Percentiles rank a stretch among this genome's conserved stretches.
Conservation (phyloP, 2,797 vertebrate species). For the Oophaga sylvatica region DNA sequence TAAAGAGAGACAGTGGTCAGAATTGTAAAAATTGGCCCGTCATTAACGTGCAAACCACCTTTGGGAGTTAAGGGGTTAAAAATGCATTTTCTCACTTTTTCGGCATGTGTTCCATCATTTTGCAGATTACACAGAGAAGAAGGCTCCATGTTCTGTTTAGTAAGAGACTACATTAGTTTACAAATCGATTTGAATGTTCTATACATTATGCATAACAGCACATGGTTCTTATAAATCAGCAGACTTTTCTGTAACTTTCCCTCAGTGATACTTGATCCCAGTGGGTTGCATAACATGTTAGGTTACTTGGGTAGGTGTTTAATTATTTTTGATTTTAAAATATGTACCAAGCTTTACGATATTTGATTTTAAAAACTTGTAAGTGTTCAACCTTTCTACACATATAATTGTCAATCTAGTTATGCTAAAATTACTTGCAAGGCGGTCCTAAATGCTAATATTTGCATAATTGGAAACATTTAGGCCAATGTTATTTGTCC, state of each 20-base stretch:
- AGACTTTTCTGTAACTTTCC: conserved; percentile 4
- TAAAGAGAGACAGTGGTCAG: too few species aligned
- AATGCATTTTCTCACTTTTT: neutral
- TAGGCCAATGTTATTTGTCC: conserved; percentile 49
- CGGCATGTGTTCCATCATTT: conserved; percentile 9
- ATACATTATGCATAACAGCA: conserved; percentile 50
- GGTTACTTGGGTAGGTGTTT: conserved; percentile 45
- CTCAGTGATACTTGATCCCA: conserved; percentile 56
- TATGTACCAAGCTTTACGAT: conserved; percentile 44
- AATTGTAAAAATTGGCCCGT: too few species aligned
- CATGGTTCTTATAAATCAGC: conserved; percentile 51
- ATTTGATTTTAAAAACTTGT: conserved; percentile 46
- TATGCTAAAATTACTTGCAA: conserved; percentile 40
- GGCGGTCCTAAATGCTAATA: conserved; percentile 43
- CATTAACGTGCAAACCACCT: too few species aligned
- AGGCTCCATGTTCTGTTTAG: neutral
- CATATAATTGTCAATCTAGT: conserved; percentile 41
- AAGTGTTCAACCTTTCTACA: conserved; percentile 48
- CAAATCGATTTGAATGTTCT: conserved; percentile 36
- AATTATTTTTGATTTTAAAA: conserved; percentile 51
- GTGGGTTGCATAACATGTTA: conserved; percentile 49
- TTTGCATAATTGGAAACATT: conserved; percentile 51
- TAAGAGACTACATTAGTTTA: conserved; percentile 22
- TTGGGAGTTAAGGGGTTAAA: too few species aligned
- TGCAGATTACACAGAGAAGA: neutral